These are phyloP conservation scores for Athripsodes cinereus DNA, from an alignment of 2,888 invertebrate species.

Conservation along the genomic window DNA sequence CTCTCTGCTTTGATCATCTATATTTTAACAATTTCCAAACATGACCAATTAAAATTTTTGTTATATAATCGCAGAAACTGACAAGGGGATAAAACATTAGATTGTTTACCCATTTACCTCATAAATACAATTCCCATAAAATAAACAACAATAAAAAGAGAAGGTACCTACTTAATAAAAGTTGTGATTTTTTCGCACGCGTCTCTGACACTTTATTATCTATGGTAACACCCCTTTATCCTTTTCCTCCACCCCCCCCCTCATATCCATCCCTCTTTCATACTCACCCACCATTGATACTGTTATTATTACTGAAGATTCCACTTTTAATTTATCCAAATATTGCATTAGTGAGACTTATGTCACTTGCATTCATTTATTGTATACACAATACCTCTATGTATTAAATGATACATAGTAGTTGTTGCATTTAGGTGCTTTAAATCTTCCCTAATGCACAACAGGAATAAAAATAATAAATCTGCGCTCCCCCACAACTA, in stretches of 20 bases:
- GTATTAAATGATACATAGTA: background rate
- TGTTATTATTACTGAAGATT: background rate
- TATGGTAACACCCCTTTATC: background rate
- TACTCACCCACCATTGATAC: background rate
- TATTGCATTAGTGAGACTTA: slow-evolving; percentile 27
- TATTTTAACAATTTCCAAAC: too few species aligned
- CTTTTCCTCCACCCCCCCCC: background rate
- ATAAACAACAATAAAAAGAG: background rate
- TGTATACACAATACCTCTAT: too few species aligned
- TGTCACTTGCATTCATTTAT: slow-evolving; percentile 26
- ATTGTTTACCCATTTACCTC: background rate
- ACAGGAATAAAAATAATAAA: background rate
- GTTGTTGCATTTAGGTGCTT: background rate
- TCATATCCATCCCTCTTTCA: too few species aligned
- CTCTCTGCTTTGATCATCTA: too few species aligned
- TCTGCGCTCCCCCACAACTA: background rate
- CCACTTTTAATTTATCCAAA: slow-evolving; percentile 28
- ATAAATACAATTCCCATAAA: background rate
- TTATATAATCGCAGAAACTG: too few species aligned
- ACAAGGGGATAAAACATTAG: too few species aligned
- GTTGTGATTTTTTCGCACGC: slow-evolving; percentile 23
- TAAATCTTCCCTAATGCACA: background rate
- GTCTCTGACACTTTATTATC: slow-evolving; percentile 25
- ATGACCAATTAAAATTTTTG: too few species aligned
- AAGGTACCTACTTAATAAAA: background rate